Evolutionary conservation across 1,140 invertebrate species (phyloP), one percentile per base, ranked within the genome.

Genomic region (Drosophila sturtevanti): DNA sequence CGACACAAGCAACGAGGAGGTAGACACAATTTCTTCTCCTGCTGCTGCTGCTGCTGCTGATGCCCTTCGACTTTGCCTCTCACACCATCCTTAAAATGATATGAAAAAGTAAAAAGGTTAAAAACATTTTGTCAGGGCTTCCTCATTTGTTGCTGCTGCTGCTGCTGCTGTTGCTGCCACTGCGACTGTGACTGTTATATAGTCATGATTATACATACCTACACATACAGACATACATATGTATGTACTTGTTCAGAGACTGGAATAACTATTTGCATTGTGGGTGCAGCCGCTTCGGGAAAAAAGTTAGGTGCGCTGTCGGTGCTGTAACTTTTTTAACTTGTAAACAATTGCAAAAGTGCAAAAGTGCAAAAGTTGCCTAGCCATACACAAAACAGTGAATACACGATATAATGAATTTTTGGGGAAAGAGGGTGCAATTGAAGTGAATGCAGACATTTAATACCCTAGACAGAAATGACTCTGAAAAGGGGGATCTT

Each of bases 201-300:
- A 75, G 72, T 76, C 72, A 76, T 76, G 72, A 76, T 76, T 76
- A 75, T 74, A 74, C 64, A 31, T 44, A 14, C 21, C 54, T 58
- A 64, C 34, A 24, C 38, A 31, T 70, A 38, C 27, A n/a, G 38
- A 31, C 55, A 56, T 21, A 3, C 11, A 12, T 71, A 61, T 64
- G 55, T 51, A 18, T 77, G 41, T 44, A 44, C 41, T 16, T 48
- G 18, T 48, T 21, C 41, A 48, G 41, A 48, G 41, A 48, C 16
- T 48, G 18, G 41, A 18, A 48, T 48, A 11, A 48, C 67, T 77
- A 71, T 77, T 77, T 77, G 74, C 73, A 77, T 77, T 77, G 74
- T 77, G 74, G 75, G 74, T 77, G 74, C 75, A 72, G 74, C 74
- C 66, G 67, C 38, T 41, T 41, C 38, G 14, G 38, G 14, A 14